Base-by-base conservation (phyloP, 2,888 invertebrate species). In the Apamea sordens region DNA sequence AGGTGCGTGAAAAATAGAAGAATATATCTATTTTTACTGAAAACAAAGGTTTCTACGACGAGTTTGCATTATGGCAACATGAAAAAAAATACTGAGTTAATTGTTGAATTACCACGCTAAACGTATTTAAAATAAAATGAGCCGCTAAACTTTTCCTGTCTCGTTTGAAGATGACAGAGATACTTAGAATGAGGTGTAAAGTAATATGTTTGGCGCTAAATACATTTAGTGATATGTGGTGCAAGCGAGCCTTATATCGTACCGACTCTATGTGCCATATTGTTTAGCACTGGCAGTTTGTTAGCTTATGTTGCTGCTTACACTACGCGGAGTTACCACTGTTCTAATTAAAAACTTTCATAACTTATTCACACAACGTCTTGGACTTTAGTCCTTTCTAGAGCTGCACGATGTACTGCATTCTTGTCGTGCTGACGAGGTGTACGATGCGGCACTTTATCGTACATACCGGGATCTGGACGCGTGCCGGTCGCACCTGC, bases 401-500 rank as follows among this genome's bases (percentile, higher is more conserved):
- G 28, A 72, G 18, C 32, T 18, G n/a, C 8, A 59, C 36, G 63
- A 32, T 53, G 36, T 73, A 53, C 70, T 63, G 86, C 86, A 91
- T 92, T 89, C 90, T 83, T 79, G 76, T 76, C 71, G 83, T 75
- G 87, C 84, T 89, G 86, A 87, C 88, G 85, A 80, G 89, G 88
- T 89, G 87, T 86, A 89, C 88, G 86, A 88, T 86, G 88, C 88
- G 83, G 88, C 88, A 89, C 88, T 86, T 92, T 90, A 86, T 86
- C 87, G 67, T 59, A 78, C 76, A 86, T 83, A 73, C 80, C 78
- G 13, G 65, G 68, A 69, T 77, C 68, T 79, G 63, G 63, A 41
- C 75, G 59, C 84, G 50, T 86, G 76, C 84, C 78, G 6, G 32
- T 76, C 69, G 47, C 75, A 79, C 68, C 74, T 70, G 56, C 41